A percentile compares a stretch with the other conserved stretches of the same genome.
Evolutionary conservation across 2,888 invertebrate species (phyloP).

Genomic region (Leptinotarsa haldemani): DNA sequence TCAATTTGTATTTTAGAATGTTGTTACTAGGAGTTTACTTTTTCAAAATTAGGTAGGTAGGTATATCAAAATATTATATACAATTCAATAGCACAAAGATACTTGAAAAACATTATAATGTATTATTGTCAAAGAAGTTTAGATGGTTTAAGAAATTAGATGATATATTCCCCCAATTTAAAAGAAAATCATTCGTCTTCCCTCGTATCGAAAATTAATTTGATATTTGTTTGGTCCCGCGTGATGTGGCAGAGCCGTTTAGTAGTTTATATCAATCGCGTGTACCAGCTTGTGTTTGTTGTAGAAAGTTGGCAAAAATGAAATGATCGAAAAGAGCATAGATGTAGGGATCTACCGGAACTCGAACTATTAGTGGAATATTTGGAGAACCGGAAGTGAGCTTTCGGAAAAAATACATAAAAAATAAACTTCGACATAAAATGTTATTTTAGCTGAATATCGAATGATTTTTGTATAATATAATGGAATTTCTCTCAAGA

Average conservation of each 20-base stretch:
- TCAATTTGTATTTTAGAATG: too few relatives aligned
- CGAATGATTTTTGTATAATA: too few relatives aligned
- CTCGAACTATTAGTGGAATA: background rate
- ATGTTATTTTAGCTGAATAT: background rate
- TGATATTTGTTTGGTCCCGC: slow-evolving; percentile 12
- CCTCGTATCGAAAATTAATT: slow-evolving; percentile 16
- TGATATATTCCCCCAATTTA: too few relatives aligned
- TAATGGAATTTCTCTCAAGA: too few relatives aligned
- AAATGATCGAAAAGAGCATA: slow-evolving; percentile 10
- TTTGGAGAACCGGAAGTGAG: too few relatives aligned
- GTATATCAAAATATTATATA: background rate
- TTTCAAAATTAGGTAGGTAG: too few relatives aligned
- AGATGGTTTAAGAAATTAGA: too few relatives aligned
- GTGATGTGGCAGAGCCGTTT: background rate
- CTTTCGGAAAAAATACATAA: background rate
- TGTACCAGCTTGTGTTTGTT: slow-evolving; percentile 43
- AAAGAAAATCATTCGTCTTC: background rate
- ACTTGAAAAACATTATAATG: too few relatives aligned
- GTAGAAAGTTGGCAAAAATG: slow-evolving; percentile 25
- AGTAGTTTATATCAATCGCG: slow-evolving; percentile 18
- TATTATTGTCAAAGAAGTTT: too few relatives aligned
- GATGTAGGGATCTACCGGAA: background rate
- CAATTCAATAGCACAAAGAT: background rate
- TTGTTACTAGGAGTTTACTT: too few relatives aligned
- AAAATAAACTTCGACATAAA: background rate